Conservation (phyloP, 2,113 vertebrate species). For the Peucedramus taeniatus region DNA sequence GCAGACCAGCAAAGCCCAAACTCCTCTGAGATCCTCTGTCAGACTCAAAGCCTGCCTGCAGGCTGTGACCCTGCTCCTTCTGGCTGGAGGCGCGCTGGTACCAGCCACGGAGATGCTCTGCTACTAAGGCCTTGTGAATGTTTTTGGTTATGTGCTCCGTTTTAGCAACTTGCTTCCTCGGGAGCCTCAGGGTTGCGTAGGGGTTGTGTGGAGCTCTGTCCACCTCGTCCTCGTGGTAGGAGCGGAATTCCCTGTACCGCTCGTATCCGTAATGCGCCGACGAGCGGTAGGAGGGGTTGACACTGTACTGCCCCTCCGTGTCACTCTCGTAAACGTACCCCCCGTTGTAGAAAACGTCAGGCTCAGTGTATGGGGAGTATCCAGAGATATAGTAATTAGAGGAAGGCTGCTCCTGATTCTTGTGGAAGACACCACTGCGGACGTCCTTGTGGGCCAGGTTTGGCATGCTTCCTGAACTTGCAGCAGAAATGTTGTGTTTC, state of each 20-base stretch:
- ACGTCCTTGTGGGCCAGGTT: conserved; percentile 87
- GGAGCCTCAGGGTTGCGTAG: conserved; percentile 87
- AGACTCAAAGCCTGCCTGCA: conserved; percentile 79
- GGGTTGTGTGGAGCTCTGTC: conserved; percentile 82
- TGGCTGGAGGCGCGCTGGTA: conserved; percentile 88
- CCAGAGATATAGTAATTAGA: conserved; percentile 86
- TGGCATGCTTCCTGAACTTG: conserved; percentile 93
- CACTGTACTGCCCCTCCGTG: conserved; percentile 89
- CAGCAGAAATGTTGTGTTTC: conserved; percentile 79
- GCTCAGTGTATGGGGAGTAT: conserved; percentile 75
- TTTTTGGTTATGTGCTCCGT: conserved; percentile 83
- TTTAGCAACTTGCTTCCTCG: conserved; percentile 76
- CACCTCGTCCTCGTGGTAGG: conserved; percentile 78
- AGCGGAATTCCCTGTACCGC: conserved; percentile 64
- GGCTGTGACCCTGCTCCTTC: conserved; percentile 73
- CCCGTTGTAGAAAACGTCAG: conserved; percentile 77
- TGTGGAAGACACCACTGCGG: conserved; percentile 72
- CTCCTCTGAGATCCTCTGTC: conserved; percentile 85
- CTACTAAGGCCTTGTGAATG: conserved; percentile 90
- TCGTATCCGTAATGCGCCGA: conserved; percentile 76
- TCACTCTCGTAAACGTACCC: conserved; percentile 85
- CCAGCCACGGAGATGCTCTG: conserved; percentile 92
- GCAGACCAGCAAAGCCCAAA: conserved; percentile 81
- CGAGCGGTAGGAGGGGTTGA: conserved; percentile 82
- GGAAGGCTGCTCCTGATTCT: conserved; percentile 73